A percentile compares a stretch with the other conserved stretches of the same genome.
Conservation (phyloP, 2,888 invertebrate species). For the Ecdyonurus torrentis region DNA sequence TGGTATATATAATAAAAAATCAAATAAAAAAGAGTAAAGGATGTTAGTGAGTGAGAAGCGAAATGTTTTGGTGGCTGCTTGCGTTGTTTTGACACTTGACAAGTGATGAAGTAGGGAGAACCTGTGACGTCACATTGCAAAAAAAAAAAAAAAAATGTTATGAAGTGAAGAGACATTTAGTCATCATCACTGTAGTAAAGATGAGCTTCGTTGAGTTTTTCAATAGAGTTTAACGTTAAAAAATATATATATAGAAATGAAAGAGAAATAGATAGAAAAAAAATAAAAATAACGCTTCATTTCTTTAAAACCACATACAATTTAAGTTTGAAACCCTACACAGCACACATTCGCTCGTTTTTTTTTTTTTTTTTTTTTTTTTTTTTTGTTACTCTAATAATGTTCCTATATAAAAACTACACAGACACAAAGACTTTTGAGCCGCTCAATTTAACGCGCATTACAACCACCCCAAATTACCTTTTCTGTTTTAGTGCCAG, state of each 20-base stretch:
- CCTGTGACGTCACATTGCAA: not conserved
- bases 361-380: too few species aligned
- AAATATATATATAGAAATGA: not conserved
- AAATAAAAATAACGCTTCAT: not conserved
- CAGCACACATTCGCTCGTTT: not conserved
- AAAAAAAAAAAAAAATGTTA: not conserved
- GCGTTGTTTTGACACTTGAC: not conserved
- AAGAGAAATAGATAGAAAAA: not conserved
- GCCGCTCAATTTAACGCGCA: not conserved
- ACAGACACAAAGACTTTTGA: not conserved
- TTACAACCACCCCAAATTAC: not conserved
- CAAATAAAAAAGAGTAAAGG: not conserved
- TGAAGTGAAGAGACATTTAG: not conserved
- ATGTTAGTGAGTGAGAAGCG: not conserved
- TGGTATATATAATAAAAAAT: not conserved
- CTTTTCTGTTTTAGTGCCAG: not conserved
- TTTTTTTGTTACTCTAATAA: too few species aligned
- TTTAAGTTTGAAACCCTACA: not conserved
- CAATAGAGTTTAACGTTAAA: not conserved
- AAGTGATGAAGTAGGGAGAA: not conserved
- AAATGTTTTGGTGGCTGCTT: not conserved
- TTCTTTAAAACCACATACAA: not conserved
- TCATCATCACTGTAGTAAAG: not conserved
- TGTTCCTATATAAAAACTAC: not conserved
- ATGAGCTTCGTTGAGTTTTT: too few species aligned